Conservation (phyloP, 1,140 invertebrate genomes). For the Paraescarpia echinospica region DNA sequence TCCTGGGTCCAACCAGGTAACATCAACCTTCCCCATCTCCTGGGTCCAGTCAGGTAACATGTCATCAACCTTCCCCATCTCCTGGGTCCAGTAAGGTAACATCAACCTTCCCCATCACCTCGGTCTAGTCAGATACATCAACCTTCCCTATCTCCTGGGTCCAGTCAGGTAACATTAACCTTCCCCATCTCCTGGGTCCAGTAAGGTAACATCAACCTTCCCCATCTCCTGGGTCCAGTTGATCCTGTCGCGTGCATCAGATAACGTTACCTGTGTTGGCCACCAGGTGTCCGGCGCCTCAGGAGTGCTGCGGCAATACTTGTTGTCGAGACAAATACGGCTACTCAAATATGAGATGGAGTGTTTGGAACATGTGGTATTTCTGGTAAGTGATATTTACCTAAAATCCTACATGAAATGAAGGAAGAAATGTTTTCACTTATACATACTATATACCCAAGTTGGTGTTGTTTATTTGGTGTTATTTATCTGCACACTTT, state of each 20-base stretch:
- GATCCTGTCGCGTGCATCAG: neutral
- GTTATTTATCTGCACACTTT: too few relatives aligned
- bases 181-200: neutral
- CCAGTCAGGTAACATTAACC: neutral
- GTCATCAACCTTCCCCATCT: too few relatives aligned
- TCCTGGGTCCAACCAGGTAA: too few relatives aligned
- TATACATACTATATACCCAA: neutral
- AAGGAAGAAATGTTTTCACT: neutral
- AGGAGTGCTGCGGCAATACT: slow-evolving; percentile 23
- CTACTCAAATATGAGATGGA: slow-evolving; percentile 33
- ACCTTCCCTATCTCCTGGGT: too few relatives aligned
- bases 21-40: too few relatives aligned
- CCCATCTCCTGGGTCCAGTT: neutral
- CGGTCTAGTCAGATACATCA: too few relatives aligned
- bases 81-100: too few relatives aligned
- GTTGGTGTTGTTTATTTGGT: neutral
- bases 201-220: neutral
- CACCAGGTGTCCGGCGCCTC: slow-evolving; percentile 27
- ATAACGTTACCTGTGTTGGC: neutral
- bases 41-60: too few relatives aligned
- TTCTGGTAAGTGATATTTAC: slow-evolving; percentile 42
- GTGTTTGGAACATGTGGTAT: slow-evolving; percentile 55
- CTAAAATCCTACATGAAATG: too few relatives aligned
- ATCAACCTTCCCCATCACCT: too few relatives aligned
- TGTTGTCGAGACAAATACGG: slow-evolving; percentile 28